Conservation (phyloP, 2,888 invertebrate genomes). For the Barypeithes pellucidus region DNA sequence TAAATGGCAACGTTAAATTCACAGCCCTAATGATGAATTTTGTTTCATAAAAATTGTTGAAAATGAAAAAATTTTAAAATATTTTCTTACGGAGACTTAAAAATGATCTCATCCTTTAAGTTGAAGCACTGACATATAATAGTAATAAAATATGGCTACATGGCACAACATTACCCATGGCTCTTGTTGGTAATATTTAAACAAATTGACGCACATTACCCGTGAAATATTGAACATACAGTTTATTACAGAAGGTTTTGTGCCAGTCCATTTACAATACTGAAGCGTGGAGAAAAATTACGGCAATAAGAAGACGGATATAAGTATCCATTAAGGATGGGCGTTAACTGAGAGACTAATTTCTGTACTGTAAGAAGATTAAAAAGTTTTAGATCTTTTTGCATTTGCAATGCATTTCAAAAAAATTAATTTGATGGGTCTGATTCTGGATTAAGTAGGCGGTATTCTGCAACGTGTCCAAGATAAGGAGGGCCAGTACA, state of each 20-base stretch:
- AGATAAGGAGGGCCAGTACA: no score
- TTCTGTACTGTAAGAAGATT: no score
- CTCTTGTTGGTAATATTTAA: slow-evolving; percentile 6
- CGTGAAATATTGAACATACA: slow-evolving; percentile 11
- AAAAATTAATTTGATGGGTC: no score
- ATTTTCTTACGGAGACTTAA: not conserved
- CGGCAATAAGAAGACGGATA: not conserved
- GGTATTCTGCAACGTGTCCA: no score
- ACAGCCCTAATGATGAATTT: no score
- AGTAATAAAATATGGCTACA: slow-evolving; percentile 2
- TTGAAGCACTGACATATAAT: slow-evolving; percentile 9
- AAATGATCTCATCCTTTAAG: not conserved
- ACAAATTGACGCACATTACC: slow-evolving; percentile 12
- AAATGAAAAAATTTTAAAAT: not conserved
- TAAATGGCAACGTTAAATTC: no score
- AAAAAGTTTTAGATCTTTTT: no score
- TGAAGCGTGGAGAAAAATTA: not conserved
- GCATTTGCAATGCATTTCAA: no score
- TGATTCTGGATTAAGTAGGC: no score
- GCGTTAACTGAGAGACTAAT: no score
- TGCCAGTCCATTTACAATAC: not conserved
- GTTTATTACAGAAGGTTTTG: not conserved
- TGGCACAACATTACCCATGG: not conserved
- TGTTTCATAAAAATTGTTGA: no score
- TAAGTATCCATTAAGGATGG: no score